A percentile compares a stretch with the other conserved stretches of the same genome.
Evolutionary conservation across 2,113 vertebrate species (phyloP).

Genomic region (Panurus biarmicus): DNA sequence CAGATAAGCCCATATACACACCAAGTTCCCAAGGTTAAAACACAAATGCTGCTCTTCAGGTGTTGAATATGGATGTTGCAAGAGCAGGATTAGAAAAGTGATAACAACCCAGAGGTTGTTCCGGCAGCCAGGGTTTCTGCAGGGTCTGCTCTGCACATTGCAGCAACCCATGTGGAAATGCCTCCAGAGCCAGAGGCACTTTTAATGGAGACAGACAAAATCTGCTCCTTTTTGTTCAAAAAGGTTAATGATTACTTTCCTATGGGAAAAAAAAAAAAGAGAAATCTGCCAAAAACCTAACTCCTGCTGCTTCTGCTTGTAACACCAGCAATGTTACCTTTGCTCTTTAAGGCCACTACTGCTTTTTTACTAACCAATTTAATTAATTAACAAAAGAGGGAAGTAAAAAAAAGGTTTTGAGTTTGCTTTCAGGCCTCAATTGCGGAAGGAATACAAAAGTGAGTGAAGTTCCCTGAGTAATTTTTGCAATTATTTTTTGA

Average conservation of each 20-base stretch:
- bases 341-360: neutral
- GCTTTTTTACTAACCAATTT: neutral
- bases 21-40: slow-evolving; percentile 61
- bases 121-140: neutral
- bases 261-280: neutral
- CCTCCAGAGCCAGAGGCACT: neutral
- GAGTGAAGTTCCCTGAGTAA: neutral
- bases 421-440: neutral
- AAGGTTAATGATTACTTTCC: neutral
- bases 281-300: rapidly evolving
- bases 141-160: neutral
- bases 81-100: neutral
- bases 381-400: neutral
- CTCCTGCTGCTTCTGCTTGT: neutral
- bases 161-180: neutral
- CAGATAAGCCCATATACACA: slow-evolving; percentile 69
- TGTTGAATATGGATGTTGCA: neutral
- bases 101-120: neutral
- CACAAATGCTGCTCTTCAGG: neutral
- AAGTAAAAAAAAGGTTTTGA: neutral
- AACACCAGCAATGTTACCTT: neutral
- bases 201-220: neutral
- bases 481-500: neutral
- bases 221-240: neutral
- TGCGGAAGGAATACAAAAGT: neutral